phyloP scores from a whole-genome alignment of 2,113 vertebrate genomes.

The Rhinopomastus cyanomelas region DNA sequence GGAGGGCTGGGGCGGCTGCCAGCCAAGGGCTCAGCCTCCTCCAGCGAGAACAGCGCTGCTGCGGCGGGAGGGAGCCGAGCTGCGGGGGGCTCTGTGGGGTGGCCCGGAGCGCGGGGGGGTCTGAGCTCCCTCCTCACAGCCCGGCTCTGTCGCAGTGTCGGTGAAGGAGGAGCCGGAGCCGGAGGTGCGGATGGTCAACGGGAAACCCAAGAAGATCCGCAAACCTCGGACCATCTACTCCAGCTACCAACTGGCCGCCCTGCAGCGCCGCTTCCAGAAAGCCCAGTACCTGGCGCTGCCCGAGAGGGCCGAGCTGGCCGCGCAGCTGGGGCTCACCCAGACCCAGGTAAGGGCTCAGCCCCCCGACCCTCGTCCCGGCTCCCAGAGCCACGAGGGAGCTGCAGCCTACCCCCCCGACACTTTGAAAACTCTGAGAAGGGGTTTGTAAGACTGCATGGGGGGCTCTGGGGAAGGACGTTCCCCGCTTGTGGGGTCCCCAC shows the following conservation, averaged over 20 bases:
- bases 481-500: fast-evolving
- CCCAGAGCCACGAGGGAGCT: background rate
- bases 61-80: fast-evolving
- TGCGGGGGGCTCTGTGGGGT: too few relatives aligned
- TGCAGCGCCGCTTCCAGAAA: conserved; percentile 97
- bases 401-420: too few relatives aligned
- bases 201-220: conserved; percentile 98
- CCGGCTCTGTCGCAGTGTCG: conserved; percentile 64
- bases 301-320: conserved; percentile 94
- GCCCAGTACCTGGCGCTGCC: conserved; percentile 96
- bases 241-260: conserved; percentile 95
- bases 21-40: background rate
- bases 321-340: conserved; percentile 95
- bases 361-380: background rate
- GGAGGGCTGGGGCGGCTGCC: background rate
- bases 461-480: background rate
- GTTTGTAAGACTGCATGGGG: too few relatives aligned
- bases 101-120: background rate
- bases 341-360: conserved; percentile 84
- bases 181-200: conserved; percentile 97
- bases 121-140: background rate
- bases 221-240: conserved; percentile 98
- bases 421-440: background rate
- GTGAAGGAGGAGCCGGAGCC: conserved; percentile 97
- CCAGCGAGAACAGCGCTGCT: background rate